These are phyloP conservation scores for Neodiprion virginianus DNA, from an alignment of 1,140 invertebrate species.

Conservation along the genomic window DNA sequence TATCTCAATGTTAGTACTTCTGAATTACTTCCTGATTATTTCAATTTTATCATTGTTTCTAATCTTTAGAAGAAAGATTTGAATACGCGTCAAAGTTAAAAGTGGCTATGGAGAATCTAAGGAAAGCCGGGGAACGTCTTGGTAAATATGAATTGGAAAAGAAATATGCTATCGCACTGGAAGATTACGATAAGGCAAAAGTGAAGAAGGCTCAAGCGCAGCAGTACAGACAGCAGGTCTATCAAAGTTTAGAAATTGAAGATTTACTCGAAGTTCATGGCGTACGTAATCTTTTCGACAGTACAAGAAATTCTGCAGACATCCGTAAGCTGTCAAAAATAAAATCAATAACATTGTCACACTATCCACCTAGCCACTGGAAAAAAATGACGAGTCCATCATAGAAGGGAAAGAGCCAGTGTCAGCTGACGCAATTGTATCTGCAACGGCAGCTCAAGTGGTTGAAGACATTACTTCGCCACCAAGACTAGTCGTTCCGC, in stretches of 20 bases:
- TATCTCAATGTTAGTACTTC: neutral
- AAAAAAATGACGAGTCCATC: slow-evolving; percentile 60
- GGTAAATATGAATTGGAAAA: slow-evolving; percentile 93
- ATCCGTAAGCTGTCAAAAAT: slow-evolving; percentile 6
- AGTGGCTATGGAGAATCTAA: slow-evolving; percentile 80
- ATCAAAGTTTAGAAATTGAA: slow-evolving; percentile 73
- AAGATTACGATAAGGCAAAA: slow-evolving; percentile 90
- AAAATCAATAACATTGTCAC: neutral
- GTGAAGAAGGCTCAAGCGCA: slow-evolving; percentile 90
- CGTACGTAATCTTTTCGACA: slow-evolving; percentile 56
- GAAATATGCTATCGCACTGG: slow-evolving; percentile 85
- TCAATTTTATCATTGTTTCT: slow-evolving; percentile 14
- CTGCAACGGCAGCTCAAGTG: slow-evolving; percentile 25
- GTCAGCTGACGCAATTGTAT: slow-evolving; percentile 35
- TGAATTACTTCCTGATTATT: slow-evolving; percentile 17
- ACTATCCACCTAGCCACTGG: slow-evolving; percentile 47
- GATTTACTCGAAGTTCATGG: slow-evolving; percentile 83
- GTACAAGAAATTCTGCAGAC: slow-evolving; percentile 9
- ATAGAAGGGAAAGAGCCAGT: slow-evolving; percentile 46
- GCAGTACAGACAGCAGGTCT: slow-evolving; percentile 75
- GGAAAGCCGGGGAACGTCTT: slow-evolving; percentile 85
- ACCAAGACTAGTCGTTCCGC: slow-evolving; percentile 49
- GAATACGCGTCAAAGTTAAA: slow-evolving; percentile 92
- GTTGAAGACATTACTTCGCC: slow-evolving; percentile 47
- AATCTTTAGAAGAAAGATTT: slow-evolving; percentile 80